Base-by-base conservation (phyloP, 2,888 invertebrate species). In the Tenthredo distinguenda region DNA sequence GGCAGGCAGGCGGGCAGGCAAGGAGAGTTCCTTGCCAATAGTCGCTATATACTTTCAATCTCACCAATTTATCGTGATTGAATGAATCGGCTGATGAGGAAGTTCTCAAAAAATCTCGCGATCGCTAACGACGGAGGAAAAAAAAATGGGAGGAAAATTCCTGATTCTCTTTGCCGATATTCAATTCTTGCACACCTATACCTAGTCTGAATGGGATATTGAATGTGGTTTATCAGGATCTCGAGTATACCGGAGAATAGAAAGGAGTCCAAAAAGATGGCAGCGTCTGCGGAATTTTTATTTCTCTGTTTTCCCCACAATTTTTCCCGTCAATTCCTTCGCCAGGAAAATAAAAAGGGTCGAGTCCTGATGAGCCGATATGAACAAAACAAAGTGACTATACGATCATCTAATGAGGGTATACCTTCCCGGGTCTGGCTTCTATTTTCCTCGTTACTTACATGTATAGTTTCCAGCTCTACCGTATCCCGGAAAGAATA, bases 21-120 rank as follows among this genome's bases (percentile, higher is more conserved):
- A 21, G 62, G 12, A 62, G 62, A 62, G 62, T 68, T 68, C 34
- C 34, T 68, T 68, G 26, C 68, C 68, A 68, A 68, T 68, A 68
- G 68, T 68, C 68, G 34, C 68, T 15, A 34, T 68, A 31, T 26
- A 34, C 68, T 68, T 47, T 34, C 68, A 34, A 31, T 68, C 68
- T 68, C 18, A 10, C 68, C 34, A 68, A 68, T 68, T 68, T 26
- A 68, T 68, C 31, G 31, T 34, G 34, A 68, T 34, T 68, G 68
- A 68, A 68, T 31, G 68, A 68, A 68, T 68, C 34, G 31, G 68
- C 68, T 34, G 68, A 68, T 68, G 34, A 68, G 34, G 34, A 34
- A 68, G 31, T 68, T 68, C 15, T 68, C 68, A 68, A 34, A 31
- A 68, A 68, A 26, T 26, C 21, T 62, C 62, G 3, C 12, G 21